Percentiles rank a stretch among this genome's conserved stretches.
phyloP scores from a whole-genome alignment of 2,888 invertebrate species.

The Trachelus stipa region DNA sequence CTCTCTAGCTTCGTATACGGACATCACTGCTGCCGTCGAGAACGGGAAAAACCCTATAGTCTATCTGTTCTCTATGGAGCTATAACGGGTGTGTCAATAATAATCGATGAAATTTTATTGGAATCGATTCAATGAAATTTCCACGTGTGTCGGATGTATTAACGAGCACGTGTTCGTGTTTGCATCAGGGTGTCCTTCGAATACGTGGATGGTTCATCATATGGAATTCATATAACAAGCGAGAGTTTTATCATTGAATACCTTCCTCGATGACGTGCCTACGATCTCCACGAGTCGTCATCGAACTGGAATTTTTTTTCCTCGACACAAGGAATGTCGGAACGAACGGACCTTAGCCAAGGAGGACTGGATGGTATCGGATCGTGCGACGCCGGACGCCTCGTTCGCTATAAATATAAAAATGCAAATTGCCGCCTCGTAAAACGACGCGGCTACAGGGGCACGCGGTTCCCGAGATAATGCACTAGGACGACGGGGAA shows the following conservation, averaged over 20 bases:
- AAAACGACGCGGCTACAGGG: slow-evolving; percentile 27
- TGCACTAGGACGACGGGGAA: slow-evolving; percentile 15
- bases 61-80: neutral
- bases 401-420: slow-evolving; percentile 58
- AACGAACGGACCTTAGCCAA: neutral
- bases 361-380: neutral
- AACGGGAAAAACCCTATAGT: neutral
- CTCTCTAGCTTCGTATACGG: slow-evolving; percentile 31
- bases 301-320: neutral
- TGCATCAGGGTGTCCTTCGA: neutral
- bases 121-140: neutral
- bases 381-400: slow-evolving; percentile 34
- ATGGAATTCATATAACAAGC: neutral
- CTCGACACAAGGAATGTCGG: neutral
- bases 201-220: neutral
- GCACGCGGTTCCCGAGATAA: slow-evolving; percentile 27
- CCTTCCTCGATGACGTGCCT: neutral
- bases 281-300: neutral
- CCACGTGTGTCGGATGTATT: neutral
- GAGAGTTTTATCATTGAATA: neutral
- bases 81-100: neutral
- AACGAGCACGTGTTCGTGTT: neutral
- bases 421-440: slow-evolving; percentile 52
- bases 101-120: neutral
- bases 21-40: neutral